Evolutionary conservation across 2,113 vertebrate species (phyloP).

Genomic region (Oenanthe melanoleuca): DNA sequence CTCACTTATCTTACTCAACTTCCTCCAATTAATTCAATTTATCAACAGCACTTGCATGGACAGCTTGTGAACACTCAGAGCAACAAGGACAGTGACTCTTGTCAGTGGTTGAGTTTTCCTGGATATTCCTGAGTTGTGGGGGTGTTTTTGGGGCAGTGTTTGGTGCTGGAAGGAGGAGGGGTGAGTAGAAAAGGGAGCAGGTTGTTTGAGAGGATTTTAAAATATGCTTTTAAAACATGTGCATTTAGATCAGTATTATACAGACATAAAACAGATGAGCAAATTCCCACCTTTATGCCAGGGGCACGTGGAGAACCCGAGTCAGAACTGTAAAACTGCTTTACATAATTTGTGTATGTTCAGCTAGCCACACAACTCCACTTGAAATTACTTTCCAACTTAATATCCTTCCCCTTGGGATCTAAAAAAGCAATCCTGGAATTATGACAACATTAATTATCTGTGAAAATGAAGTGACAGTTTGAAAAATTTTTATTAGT

Average conservation of each 20-base stretch:
- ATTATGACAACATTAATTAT: not conserved
- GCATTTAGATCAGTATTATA: not conserved
- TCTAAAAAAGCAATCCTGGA: not conserved
- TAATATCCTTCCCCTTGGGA: not conserved
- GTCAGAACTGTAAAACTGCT: not conserved
- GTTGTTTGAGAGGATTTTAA: not conserved
- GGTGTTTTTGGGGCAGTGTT: not conserved
- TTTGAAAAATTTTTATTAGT: not conserved
- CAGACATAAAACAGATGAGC: not conserved
- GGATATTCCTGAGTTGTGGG: not conserved
- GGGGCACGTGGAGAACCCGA: not conserved
- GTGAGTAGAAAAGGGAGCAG: not conserved
- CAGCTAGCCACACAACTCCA: not conserved
- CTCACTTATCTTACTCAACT: not conserved
- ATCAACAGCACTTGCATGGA: not conserved
- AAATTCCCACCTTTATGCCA: not conserved
- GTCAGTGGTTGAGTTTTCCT: not conserved
- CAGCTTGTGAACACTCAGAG: not conserved
- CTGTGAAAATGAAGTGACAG: not conserved
- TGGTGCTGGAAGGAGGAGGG: not conserved
- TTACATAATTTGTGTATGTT: conserved; percentile 7
- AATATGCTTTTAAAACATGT: not conserved
- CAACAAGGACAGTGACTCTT: not conserved
- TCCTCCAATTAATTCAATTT: not conserved
- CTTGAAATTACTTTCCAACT: not conserved